phyloP scores from a whole-genome alignment of 2,113 vertebrate species.

The Haemorhous mexicanus region DNA sequence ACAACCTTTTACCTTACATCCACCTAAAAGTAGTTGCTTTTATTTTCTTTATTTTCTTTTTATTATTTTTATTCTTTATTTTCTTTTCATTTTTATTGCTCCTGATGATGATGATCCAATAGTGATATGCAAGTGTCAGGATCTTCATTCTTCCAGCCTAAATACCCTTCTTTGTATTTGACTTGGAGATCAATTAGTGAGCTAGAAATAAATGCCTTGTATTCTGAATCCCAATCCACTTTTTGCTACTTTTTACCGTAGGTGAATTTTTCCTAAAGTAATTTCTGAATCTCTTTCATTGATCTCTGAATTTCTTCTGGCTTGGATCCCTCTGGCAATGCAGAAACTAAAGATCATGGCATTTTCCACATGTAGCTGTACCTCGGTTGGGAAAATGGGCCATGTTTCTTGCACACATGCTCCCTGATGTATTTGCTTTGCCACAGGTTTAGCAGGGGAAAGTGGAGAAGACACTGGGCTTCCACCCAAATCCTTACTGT shows the following conservation, averaged over 20 bases:
- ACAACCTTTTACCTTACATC: neutral
- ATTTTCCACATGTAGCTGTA: neutral
- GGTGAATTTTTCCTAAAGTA: neutral
- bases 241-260: neutral
- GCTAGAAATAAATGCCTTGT: neutral
- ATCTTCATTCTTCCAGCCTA: neutral
- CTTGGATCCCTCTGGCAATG: neutral
- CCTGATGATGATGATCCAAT: neutral
- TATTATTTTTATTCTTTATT: neutral
- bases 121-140: neutral
- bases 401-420: neutral
- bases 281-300: neutral
- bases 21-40: neutral
- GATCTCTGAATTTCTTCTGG: neutral
- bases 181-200: neutral
- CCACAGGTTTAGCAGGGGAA: neutral
- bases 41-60: neutral
- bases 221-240: neutral
- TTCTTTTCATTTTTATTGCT: neutral
- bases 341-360: neutral
- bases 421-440: neutral
- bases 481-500: neutral
- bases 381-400: neutral
- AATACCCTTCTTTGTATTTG: neutral
- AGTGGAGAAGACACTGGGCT: neutral